Percentiles rank a stretch among this genome's conserved stretches.
Evolutionary conservation across 2,888 invertebrate species (phyloP).

Genomic region (Seladonia tumulorum): DNA sequence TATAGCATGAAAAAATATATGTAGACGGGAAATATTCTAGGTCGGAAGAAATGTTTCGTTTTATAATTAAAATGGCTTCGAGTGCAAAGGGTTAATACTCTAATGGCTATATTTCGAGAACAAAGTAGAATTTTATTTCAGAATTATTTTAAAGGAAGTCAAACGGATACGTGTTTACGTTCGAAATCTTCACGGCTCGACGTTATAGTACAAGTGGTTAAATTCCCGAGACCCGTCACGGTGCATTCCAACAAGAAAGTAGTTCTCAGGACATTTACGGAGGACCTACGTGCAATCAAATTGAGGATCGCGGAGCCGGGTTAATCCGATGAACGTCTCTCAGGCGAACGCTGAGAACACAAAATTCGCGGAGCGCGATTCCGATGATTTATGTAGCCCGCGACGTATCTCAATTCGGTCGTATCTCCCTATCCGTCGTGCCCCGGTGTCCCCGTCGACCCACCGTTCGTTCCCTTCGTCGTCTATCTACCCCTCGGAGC

Average conservation of each 20-base stretch:
- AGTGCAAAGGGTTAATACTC: no score
- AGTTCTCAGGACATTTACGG: neutral
- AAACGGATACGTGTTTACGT: neutral
- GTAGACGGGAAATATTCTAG: no score
- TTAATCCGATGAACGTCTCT: conserved; percentile 41
- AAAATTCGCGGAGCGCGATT: conserved; percentile 43
- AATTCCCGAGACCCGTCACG: neutral
- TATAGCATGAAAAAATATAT: no score
- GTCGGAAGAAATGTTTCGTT: no score
- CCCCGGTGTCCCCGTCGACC: neutral
- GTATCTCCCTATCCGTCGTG: conserved; percentile 21
- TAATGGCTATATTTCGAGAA: no score
- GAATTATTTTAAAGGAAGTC: neutral
- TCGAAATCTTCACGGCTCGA: neutral
- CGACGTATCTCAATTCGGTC: conserved; percentile 52
- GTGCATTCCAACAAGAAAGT: neutral
- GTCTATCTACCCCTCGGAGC: conserved; percentile 30
- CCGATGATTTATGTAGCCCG: conserved; percentile 49
- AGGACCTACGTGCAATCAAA: neutral
- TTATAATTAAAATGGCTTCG: no score
- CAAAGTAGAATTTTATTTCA: neutral
- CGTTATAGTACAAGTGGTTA: neutral
- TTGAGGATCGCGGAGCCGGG: neutral
- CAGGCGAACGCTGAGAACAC: conserved; percentile 41
- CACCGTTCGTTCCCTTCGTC: conserved; percentile 23